These are phyloP conservation scores for Nycticorax nycticorax DNA, from an alignment of 2,113 vertebrate species.

Conservation along the genomic window DNA sequence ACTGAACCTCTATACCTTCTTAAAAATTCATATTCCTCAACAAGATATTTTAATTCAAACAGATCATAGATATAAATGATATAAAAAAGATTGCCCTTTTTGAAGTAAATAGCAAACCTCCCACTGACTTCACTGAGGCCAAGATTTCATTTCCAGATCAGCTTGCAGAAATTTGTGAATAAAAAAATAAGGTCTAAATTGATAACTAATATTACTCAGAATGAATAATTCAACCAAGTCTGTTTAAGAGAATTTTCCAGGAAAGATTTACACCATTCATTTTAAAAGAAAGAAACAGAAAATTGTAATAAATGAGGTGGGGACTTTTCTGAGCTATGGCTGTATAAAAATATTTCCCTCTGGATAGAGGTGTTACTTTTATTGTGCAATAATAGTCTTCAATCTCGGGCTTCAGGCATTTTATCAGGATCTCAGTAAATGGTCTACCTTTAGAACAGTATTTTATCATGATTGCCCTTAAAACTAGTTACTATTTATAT, in stretches of 20 bases:
- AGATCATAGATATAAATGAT: background rate
- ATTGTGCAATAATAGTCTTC: slow-evolving; percentile 39
- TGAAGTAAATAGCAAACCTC: background rate
- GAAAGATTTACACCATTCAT: slow-evolving; percentile 18
- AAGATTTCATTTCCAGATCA: background rate
- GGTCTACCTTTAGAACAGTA: slow-evolving; percentile 36
- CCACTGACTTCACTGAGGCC: background rate
- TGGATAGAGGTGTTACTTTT: slow-evolving; percentile 48
- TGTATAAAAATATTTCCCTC: slow-evolving; percentile 44
- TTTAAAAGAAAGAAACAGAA: slow-evolving; percentile 29
- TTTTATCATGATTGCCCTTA: slow-evolving; percentile 53
- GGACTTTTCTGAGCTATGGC: slow-evolving; percentile 36
- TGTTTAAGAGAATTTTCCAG: background rate
- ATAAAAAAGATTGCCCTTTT: background rate
- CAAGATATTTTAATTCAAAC: background rate
- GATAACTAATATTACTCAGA: slow-evolving; percentile 26
- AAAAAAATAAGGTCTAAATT: background rate
- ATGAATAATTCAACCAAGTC: slow-evolving; percentile 23
- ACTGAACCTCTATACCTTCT: background rate
- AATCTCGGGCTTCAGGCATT: slow-evolving; percentile 26
- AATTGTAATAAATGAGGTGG: slow-evolving; percentile 35
- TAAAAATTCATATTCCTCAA: background rate
- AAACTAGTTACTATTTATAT: slow-evolving; percentile 59
- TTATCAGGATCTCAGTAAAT: slow-evolving; percentile 41
- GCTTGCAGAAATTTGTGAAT: background rate